phyloP scores from a whole-genome alignment of 2,888 invertebrate genomes.

The Tolmerus cingulatus region DNA sequence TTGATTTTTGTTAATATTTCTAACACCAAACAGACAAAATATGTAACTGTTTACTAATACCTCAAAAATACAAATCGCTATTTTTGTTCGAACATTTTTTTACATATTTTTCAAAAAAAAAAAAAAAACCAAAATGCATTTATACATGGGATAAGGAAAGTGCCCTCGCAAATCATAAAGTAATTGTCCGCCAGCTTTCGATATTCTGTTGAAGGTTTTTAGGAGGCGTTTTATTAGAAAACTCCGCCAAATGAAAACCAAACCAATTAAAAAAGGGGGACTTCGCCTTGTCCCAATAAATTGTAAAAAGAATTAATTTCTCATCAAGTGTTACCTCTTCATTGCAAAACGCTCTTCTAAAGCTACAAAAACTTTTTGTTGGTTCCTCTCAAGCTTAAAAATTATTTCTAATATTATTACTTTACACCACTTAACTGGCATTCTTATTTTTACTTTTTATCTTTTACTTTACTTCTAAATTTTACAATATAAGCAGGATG shows the following conservation, averaged over 20 bases:
- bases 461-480: not conserved
- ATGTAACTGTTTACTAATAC: constrained; percentile 7
- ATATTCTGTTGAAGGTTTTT: constrained; percentile 24
- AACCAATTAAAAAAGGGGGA: constrained; percentile 44
- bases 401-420: not conserved
- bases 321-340: not conserved
- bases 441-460: constrained; percentile 33
- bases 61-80: constrained; percentile 4
- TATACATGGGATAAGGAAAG: constrained; percentile 78
- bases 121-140: constrained; percentile 1
- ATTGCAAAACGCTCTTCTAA: constrained; percentile 29
- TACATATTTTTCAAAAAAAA: not conserved
- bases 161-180: constrained; percentile 66
- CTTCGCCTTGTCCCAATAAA: constrained; percentile 49
- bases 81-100: not conserved
- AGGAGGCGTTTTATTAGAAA: not conserved
- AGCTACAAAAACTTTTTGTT: constrained; percentile 27
- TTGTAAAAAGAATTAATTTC: not conserved
- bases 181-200: constrained; percentile 18
- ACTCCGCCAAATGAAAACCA: constrained; percentile 6
- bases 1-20: constrained; percentile 29
- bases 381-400: not conserved
- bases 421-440: constrained; percentile 19
- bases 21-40: not conserved
- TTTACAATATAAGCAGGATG: not conserved